These are phyloP conservation scores for Cryptoprocta ferox DNA, from an alignment of 2,797 vertebrate species.

Conservation along the genomic window DNA sequence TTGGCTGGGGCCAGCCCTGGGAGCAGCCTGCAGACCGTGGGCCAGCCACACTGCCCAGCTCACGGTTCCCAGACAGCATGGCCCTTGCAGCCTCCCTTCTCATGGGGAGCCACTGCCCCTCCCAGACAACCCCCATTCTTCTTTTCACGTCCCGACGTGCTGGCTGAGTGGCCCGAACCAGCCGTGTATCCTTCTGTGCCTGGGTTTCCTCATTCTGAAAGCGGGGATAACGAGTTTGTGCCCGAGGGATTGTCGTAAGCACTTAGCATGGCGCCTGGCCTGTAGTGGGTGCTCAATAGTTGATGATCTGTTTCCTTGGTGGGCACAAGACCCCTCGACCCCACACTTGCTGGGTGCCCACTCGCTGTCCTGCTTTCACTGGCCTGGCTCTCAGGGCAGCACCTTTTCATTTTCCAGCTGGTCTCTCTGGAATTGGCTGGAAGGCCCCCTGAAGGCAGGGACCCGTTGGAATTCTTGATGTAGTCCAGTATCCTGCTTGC, in stretches of 20 bases:
- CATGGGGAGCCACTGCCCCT: neutral
- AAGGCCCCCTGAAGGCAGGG: neutral
- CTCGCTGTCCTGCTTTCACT: rapidly evolving
- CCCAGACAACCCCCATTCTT: neutral
- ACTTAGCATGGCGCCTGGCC: neutral
- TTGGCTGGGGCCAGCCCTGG: neutral
- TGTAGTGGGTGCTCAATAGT: rapidly evolving
- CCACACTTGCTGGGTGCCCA: rapidly evolving
- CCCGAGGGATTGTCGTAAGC: neutral
- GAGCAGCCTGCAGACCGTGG: neutral
- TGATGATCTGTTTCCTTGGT: neutral
- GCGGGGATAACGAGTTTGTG: neutral
- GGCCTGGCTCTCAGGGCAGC: rapidly evolving
- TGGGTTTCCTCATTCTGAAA: neutral
- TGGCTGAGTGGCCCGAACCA: neutral
- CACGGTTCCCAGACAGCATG: rapidly evolving
- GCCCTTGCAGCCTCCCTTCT: neutral
- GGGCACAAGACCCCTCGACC: neutral
- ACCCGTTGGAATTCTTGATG: neutral
- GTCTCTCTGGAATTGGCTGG: neutral
- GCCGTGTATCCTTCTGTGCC: neutral
- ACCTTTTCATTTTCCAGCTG: neutral
- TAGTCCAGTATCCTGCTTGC: neutral
- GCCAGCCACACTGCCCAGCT: neutral
- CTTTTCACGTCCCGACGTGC: neutral